Base-by-base conservation (phyloP, 2,113 vertebrate genomes). In the Jaculus jaculus region DNA sequence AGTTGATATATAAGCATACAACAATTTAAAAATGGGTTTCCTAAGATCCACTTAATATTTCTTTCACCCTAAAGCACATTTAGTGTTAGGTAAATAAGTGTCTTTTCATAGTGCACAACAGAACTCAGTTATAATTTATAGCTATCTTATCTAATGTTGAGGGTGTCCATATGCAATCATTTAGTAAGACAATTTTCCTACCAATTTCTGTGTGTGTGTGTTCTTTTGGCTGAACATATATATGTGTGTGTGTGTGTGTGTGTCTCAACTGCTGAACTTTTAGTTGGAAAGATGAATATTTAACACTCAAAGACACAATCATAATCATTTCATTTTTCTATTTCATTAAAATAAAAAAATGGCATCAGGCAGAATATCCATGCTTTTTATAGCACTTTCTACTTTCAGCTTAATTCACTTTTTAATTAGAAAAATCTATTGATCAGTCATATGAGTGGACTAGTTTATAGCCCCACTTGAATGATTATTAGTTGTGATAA, bases 381-480 rank as follows among this genome's bases (percentile, higher is more conserved):
- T n/a, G 32, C 0, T 30, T 78, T 96, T 93, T 68, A n/a, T 1
- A 93, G 42, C 15, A 92, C 37, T 94, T 89, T 51, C 0, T 30
- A 72, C 66, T 94, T 97, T 90, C 3, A 96, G 34, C 18, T 42
- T 82, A 39, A 92, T 89, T 93, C 94, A 92, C 0, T 96, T 80
- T 82, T 84, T 92, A 77, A 87, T 92, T 91, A 96, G 72, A 85
- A 96, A 47, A 95, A 60, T 32, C 82, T 16, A 96, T 30, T 10
- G 92, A 5, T 87, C 66, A 87, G 66, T 89, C 23, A 93, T 80
- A 74, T n/a, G 5, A 94, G 90, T 72, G 26, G 12, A 39, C 1
- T 88, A 73, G 94, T 92, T 96, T 93, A 34, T 97, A 95, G 3
- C 3, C 24, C 84, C 83, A 89, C 15, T 89, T 83, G 90, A 95